phyloP scores from a whole-genome alignment of 1,140 invertebrate species.

The Pachyrhynchus sulphureomaculatus region DNA sequence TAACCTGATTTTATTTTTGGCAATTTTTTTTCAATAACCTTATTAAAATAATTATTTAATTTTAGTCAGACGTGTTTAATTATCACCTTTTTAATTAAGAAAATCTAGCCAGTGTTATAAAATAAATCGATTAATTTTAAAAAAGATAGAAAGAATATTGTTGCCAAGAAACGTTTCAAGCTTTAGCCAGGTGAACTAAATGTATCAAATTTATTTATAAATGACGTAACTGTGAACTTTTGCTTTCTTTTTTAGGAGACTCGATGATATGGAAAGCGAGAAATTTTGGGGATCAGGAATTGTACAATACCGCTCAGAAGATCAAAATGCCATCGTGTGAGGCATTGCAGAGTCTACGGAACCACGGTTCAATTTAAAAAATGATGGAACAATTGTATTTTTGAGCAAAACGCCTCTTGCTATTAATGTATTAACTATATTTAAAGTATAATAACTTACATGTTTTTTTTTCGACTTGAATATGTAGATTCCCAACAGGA shows the following conservation, averaged over 20 bases:
- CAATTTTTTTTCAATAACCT: too few species aligned
- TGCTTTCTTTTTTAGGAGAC: conserved; percentile 64
- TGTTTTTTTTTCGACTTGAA: too few species aligned
- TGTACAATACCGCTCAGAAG: conserved; percentile 77
- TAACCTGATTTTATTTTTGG: too few species aligned
- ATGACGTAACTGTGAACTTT: not conserved
- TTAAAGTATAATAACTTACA: too few species aligned
- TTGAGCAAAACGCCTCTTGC: too few species aligned
- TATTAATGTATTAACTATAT: too few species aligned
- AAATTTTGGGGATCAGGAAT: conserved; percentile 74
- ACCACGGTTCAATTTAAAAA: conserved; percentile 1
- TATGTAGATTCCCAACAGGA: too few species aligned
- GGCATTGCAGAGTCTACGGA: conserved; percentile 55
- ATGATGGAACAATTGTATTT: too few species aligned
- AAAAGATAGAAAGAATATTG: not conserved
- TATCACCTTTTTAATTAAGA: too few species aligned
- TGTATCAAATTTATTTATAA: not conserved
- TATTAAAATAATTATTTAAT: too few species aligned
- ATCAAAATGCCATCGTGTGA: conserved; percentile 89
- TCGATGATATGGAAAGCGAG: conserved; percentile 85
- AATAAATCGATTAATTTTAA: not conserved
- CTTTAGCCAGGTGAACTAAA: not conserved
- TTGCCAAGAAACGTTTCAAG: not conserved
- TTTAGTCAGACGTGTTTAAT: too few species aligned
- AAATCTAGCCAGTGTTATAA: too few species aligned